Conservation (phyloP, 2,113 vertebrate genomes). For the Alectura lathami region DNA sequence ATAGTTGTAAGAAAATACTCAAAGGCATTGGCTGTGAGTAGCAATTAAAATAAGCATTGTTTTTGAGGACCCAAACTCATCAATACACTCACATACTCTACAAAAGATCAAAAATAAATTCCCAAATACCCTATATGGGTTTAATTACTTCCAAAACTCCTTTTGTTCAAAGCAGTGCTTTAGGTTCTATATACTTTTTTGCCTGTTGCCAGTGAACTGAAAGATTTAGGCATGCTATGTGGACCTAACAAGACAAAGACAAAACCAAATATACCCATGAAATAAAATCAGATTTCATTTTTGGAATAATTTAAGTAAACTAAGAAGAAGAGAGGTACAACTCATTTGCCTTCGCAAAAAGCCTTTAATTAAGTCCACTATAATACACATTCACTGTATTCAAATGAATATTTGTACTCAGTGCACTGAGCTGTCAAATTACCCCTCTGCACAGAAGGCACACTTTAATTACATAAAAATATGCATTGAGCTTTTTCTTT, state of each 20-base stretch:
- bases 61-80: not conserved
- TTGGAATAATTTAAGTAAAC: not conserved
- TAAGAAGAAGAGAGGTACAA: not conserved
- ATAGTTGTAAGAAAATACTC: not conserved
- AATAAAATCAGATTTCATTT: not conserved
- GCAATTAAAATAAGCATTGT: not conserved
- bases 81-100: not conserved
- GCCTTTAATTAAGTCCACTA: not conserved
- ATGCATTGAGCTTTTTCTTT: not conserved
- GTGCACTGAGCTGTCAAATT: not conserved
- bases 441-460: not conserved
- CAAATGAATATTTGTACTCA: not conserved
- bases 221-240: not conserved
- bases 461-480: not conserved
- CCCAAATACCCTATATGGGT: not conserved
- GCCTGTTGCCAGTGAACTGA: not conserved
- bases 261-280: not conserved
- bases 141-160: not conserved
- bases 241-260: not conserved
- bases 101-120: not conserved
- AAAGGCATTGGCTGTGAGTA: not conserved
- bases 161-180: not conserved
- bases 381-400: not conserved
- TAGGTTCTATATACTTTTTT: not conserved
- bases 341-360: not conserved